Percentiles rank a stretch among this genome's conserved stretches.
These are phyloP conservation scores for Synanthedon andrenaeformis DNA, from an alignment of 2,888 invertebrate genomes.

Conservation along the genomic window DNA sequence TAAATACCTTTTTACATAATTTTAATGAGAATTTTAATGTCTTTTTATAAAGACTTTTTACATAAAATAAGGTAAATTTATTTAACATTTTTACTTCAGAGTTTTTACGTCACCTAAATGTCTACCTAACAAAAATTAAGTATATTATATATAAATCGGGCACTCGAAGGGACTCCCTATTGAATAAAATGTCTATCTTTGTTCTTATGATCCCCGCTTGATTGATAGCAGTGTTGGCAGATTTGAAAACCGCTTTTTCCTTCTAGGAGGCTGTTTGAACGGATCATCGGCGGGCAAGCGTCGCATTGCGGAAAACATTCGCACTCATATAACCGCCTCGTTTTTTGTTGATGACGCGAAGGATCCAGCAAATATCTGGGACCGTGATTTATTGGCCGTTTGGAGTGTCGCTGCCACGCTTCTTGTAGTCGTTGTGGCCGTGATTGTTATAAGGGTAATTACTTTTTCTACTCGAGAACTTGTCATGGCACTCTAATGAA, in stretches of 20 bases:
- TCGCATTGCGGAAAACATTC: constrained; percentile 71
- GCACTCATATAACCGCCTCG: constrained; percentile 44
- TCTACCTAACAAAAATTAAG: no score
- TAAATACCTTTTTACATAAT: no score
- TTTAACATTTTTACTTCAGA: no score
- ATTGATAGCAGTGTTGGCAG: not conserved
- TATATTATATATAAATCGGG: no score
- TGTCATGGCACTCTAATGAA: not conserved
- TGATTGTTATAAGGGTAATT: constrained; percentile 42
- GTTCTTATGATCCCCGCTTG: not conserved
- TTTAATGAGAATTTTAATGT: no score
- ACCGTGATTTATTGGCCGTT: constrained; percentile 34
- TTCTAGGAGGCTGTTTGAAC: constrained; percentile 78
- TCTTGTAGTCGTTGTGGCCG: constrained; percentile 23
- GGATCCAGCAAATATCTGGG: constrained; percentile 27
- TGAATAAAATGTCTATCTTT: not conserved
- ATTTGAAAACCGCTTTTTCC: constrained; percentile 8
- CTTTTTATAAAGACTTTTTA: no score
- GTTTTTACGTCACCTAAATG: no score
- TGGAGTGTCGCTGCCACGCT: constrained; percentile 32
- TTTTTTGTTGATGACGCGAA: constrained; percentile 44
- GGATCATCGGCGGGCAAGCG: constrained; percentile 80
- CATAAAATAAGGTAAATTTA: no score
- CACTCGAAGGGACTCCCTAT: not conserved
- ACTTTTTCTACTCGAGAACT: not conserved